Conservation (phyloP, 2,888 invertebrate species). For the Chirona hameri region DNA sequence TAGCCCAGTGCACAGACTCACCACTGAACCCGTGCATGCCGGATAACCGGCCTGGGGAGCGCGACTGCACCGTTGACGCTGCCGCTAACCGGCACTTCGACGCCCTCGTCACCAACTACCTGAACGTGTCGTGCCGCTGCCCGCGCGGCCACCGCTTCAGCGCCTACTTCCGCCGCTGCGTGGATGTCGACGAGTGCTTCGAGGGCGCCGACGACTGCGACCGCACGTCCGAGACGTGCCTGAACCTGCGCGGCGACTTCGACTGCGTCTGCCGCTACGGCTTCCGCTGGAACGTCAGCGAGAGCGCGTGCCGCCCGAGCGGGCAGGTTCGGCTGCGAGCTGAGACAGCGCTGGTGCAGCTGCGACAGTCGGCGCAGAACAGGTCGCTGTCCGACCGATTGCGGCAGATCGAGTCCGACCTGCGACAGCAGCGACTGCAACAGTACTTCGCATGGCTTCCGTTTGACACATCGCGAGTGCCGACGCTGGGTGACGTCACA, state of each 20-base stretch:
- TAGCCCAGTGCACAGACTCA: conserved; percentile 51
- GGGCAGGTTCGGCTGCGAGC: not conserved
- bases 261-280: conserved; percentile 55
- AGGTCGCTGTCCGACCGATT: not conserved
- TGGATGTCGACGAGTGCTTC: conserved; percentile 60
- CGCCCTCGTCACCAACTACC: conserved; percentile 55
- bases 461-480: not conserved
- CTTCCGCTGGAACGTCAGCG: conserved; percentile 41
- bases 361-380: not conserved
- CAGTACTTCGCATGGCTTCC: not conserved
- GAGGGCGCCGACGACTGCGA: conserved; percentile 48
- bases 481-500: not conserved
- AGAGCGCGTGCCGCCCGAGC: not conserved
- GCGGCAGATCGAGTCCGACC: conserved; percentile 2
- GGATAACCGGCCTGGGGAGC: conserved; percentile 45
- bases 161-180: conserved; percentile 59
- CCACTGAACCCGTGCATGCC: conserved; percentile 55
- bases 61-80: conserved; percentile 48
- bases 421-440: not conserved
- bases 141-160: conserved; percentile 55
- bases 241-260: conserved; percentile 56
- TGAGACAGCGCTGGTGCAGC: not conserved
- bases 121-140: conserved; percentile 61
- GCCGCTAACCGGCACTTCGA: conserved; percentile 51
- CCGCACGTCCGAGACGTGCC: conserved; percentile 52